These are phyloP conservation scores for Sander lucioperca DNA, from an alignment of 2,113 vertebrate species.

Conservation along the genomic window DNA sequence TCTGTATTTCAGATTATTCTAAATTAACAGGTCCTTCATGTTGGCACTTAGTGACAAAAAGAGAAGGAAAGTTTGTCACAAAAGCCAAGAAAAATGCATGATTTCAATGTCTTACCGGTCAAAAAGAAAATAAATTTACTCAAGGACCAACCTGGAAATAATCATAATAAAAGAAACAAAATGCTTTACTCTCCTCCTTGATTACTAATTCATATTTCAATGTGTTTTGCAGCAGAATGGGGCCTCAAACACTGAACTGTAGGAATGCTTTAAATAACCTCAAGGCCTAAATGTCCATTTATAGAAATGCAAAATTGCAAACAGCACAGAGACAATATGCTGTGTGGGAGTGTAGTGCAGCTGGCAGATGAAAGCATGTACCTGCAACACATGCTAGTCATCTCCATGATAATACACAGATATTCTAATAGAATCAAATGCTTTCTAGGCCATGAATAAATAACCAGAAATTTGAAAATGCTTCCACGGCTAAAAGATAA, in stretches of 20 bases:
- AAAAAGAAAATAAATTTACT: background rate
- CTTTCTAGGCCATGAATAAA: conserved; percentile 8
- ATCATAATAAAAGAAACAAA: background rate
- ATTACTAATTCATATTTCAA: background rate
- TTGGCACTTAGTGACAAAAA: background rate
- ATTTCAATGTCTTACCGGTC: background rate
- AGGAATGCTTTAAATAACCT: conserved; percentile 9
- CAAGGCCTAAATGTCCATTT: conserved; percentile 28
- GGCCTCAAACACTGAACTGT: background rate
- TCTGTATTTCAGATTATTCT: background rate
- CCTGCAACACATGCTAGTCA: conserved; percentile 44
- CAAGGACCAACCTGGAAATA: background rate
- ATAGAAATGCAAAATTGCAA: conserved; percentile 23
- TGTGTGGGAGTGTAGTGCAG: conserved; percentile 20
- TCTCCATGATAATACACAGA: conserved; percentile 4
- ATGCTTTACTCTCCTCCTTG: background rate
- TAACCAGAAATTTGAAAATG: background rate
- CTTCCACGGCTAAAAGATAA: background rate
- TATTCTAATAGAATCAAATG: conserved; percentile 10
- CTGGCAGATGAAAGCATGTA: conserved; percentile 32
- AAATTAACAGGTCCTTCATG: background rate
- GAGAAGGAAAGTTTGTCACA: background rate
- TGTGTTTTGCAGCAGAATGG: background rate
- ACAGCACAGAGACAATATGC: conserved; percentile 14
- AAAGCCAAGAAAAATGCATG: background rate